Evolutionary conservation across 2,797 vertebrate species (phyloP), one percentile per base, ranked within the genome.

Genomic region (Ara ararauna): DNA sequence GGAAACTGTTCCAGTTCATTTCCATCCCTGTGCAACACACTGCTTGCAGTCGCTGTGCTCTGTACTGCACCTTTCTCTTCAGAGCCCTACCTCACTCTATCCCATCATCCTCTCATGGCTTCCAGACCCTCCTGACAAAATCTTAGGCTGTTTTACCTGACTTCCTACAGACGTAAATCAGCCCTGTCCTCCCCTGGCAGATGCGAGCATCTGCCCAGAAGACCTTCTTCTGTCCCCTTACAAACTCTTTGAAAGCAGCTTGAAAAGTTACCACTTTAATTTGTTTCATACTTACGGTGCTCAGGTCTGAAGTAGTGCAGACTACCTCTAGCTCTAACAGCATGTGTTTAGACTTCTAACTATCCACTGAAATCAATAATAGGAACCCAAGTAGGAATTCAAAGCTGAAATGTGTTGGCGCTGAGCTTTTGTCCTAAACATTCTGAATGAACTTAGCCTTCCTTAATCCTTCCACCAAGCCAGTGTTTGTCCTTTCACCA

Each of bases 391-490:
- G 76, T 16, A 91, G 50, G 23, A 91, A 87, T 85, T 68, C 70
- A 87, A 68, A 86, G 61, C 67, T 58, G 77, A 83, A 83, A 72
- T 40, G 38, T 92, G 85, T 36, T 72, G 56, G 53, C 0, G 0
- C 40, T 34, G 42, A 65, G 68, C 50, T 91, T 90, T 80, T 62
- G 70, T 73, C 53, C 65, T 78, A 4, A 92, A 87, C 60, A 38
- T 38, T 42, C 54, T 24, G 87, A 95, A 78, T 77, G 18, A 94
- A 72, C 66, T 89, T 70, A 89, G 73, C 79, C 60, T 95, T 87
- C 62, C 70, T 81, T 87, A 95, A 95, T 92, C 91, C 82, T 87
- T 85, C 61, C 56, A 80, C 53, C 38, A 70, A 93, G 68, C 53
- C 26, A 27, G 38, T 0, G 0, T 77, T 87, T 75, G 66, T 78